Evolutionary conservation across 2,888 invertebrate species (phyloP), one percentile per base, ranked within the genome.

Genomic region (Rotaria socialis): DNA sequence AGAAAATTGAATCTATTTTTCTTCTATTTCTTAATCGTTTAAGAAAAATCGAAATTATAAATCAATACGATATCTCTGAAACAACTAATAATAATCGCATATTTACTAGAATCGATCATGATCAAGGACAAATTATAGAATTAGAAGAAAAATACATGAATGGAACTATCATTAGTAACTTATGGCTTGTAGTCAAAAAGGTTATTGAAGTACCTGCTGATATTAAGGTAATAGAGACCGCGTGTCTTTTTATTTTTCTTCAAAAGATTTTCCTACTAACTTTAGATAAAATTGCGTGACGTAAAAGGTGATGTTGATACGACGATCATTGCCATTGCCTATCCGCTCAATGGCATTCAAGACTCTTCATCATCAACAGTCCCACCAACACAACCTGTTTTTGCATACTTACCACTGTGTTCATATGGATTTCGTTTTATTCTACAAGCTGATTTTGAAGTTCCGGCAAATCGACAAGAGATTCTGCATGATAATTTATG

Each of bases 401-500:
- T 91, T 89, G 91, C 91, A 60, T 91, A 90, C 88, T 88, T 91
- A 84, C 91, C 91, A 16, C 88, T 91, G 5, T 88, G 91, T 50
- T 90, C 90, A 85, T 91, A 91, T 87, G 91, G 91, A 8, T 91
- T 91, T 88, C 87, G 90, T 47, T 91, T 91, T 87, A 89, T 91
- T 74, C 88, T 91, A 4, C 91, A 91, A 90, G 91, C 90, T 87
- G 91, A 91, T 88, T 91, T 91, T 90, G 91, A 91, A 87, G 89
- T 91, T 7, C 91, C 91, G 0, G 91, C 91, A 16, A 91, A 91
- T 60, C 89, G 91, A 85, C 91, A 91, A 87, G 91, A 91, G 86
- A 90, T 91, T 8, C 90, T 90, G 87, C 87, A 89, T 47, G 91
- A 91, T 89, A 90, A 90, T 87, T 89, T 19, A 67, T 91, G 91